Evolutionary conservation across 1,140 invertebrate genomes (phyloP).

Genomic region (Megathymus violae): DNA sequence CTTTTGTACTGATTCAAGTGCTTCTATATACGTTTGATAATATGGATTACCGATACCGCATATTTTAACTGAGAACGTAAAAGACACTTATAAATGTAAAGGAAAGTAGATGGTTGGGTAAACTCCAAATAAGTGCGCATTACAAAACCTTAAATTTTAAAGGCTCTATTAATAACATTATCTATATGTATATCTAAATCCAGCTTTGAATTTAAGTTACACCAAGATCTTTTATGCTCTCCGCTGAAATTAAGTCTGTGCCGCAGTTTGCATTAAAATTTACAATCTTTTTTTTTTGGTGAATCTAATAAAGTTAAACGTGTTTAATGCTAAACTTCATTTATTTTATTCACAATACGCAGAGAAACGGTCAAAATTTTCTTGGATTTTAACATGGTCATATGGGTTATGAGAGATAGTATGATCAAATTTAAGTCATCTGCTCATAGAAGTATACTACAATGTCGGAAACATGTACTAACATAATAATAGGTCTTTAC

Average conservation of each 20-base stretch:
- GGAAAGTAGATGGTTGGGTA: no score
- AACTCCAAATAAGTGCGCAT: no score
- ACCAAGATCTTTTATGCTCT: no score
- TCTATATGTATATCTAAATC: constrained; percentile 16
- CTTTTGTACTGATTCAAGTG: no score
- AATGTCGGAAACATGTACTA: constrained; percentile 3
- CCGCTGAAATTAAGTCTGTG: constrained; percentile 3
- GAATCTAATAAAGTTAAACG: not conserved
- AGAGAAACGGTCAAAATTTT: no score
- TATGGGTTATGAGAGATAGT: not conserved
- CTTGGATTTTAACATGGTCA: no score
- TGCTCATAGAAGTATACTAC: not conserved
- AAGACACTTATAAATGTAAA: constrained; percentile 28
- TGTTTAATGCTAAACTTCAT: not conserved
- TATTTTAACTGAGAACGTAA: constrained; percentile 35
- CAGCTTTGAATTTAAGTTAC: not conserved
- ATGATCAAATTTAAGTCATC: not conserved
- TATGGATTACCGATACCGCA: constrained; percentile 27
- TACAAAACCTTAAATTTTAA: no score
- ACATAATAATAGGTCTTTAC: no score
- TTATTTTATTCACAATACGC: not conserved
- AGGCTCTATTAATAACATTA: no score
- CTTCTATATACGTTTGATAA: constrained; percentile 34
- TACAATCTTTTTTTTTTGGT: not conserved
- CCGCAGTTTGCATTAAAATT: not conserved